Evolutionary conservation across 2,113 vertebrate genomes (phyloP).

Genomic region (Peromyscus maniculatus): DNA sequence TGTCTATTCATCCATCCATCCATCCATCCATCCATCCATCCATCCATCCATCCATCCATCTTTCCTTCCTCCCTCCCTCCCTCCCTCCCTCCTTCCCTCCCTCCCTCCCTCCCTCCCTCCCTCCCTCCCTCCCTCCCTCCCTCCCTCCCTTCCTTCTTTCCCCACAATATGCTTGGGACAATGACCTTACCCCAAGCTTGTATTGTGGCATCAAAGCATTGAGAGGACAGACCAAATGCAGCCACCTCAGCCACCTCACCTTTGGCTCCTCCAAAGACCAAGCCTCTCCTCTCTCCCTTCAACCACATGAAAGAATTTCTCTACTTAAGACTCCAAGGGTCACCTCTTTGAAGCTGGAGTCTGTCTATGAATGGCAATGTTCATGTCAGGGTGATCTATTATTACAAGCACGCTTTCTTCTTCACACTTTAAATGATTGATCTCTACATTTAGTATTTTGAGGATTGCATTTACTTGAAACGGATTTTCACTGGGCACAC

Average conservation of each 20-base stretch:
- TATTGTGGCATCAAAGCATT: too few species aligned
- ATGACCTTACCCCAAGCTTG: neutral
- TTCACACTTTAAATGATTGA: neutral
- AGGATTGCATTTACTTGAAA: neutral
- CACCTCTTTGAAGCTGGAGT: neutral
- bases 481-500: neutral
- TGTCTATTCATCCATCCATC: too few species aligned
- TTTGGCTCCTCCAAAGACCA: accelerated
- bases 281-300: neutral
- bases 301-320: neutral
- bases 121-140: neutral
- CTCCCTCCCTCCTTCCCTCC: neutral
- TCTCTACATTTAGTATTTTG: neutral
- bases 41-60: neutral
- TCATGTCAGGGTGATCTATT: neutral
- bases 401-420: neutral
- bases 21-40: neutral
- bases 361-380: neutral
- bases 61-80: neutral
- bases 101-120: too few species aligned
- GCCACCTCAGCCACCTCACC: neutral
- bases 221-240: neutral
- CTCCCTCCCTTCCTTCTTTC: neutral
- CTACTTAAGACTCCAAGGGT: neutral
- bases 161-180: neutral